A percentile compares a stretch with the other conserved stretches of the same genome.
Evolutionary conservation across 92 coral and sea anemone genomes (phyloP).

Genomic region (Blastomussa wellsi): DNA sequence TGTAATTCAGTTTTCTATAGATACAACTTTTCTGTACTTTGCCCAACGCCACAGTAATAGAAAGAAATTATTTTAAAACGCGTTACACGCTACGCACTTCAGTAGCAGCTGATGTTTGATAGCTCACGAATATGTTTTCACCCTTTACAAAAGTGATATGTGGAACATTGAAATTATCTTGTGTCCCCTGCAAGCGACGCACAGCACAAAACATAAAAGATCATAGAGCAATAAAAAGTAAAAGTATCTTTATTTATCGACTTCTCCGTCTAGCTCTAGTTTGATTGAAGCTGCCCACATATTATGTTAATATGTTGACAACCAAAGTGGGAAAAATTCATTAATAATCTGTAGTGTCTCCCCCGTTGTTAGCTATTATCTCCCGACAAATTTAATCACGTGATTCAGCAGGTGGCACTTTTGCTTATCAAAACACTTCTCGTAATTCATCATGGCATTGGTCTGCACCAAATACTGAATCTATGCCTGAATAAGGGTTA

Average conservation of each 20-base stretch:
- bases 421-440: constrained; percentile 21
- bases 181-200: background rate
- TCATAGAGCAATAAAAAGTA: background rate
- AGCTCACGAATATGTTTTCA: background rate
- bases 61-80: background rate
- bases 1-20: background rate
- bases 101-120: too few species aligned
- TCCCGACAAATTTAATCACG: constrained; percentile 12
- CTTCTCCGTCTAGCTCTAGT: background rate
- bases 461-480: background rate
- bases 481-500: background rate
- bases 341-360: constrained; percentile 16
- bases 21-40: background rate
- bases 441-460: constrained; percentile 12
- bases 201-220: background rate
- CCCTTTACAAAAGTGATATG: background rate
- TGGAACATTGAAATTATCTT: background rate
- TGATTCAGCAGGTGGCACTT: constrained; percentile 37
- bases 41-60: background rate
- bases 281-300: background rate
- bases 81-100: too few species aligned
- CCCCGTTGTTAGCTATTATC: constrained; percentile 17
- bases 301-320: background rate
- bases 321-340: background rate
- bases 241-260: background rate